Evolutionary conservation across 2,113 vertebrate genomes (phyloP).

Genomic region (Mesocricetus auratus): DNA sequence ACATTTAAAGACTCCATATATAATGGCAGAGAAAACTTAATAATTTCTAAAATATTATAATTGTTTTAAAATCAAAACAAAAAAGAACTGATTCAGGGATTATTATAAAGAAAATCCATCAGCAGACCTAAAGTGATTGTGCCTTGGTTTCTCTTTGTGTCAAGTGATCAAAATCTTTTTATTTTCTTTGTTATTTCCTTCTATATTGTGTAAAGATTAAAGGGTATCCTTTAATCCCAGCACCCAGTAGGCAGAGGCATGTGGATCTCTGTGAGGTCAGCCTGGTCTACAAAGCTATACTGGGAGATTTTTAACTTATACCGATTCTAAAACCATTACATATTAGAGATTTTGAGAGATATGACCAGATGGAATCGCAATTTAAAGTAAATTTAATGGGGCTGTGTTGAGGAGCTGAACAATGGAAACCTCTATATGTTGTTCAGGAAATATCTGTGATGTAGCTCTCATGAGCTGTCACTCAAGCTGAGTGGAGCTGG

Average conservation of each 20-base stretch:
- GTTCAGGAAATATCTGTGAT: background rate
- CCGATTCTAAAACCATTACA: conserved; percentile 31
- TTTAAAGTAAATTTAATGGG: background rate
- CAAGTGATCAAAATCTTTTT: background rate
- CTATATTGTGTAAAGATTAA: background rate
- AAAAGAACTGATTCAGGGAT: background rate
- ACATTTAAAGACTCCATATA: background rate
- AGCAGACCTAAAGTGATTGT: background rate
- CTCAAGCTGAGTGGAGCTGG: background rate
- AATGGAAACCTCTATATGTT: background rate
- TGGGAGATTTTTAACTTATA: conserved; percentile 70
- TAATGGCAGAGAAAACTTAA: background rate
- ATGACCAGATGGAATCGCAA: background rate
- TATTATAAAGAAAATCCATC: background rate
- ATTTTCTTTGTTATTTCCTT: background rate
- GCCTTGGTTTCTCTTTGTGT: rapidly evolving
- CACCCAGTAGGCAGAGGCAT: too few relatives aligned
- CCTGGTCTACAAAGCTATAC: too few relatives aligned
- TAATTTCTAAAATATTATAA: background rate
- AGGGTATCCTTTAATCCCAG: too few relatives aligned
- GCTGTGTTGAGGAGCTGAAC: background rate
- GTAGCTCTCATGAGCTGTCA: background rate
- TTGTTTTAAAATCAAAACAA: background rate
- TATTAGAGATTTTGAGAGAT: background rate
- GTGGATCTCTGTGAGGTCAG: too few relatives aligned